A percentile compares a stretch with the other conserved stretches of the same genome.
phyloP scores from a whole-genome alignment of 1,140 invertebrate genomes.

The Anoplophora glabripennis region DNA sequence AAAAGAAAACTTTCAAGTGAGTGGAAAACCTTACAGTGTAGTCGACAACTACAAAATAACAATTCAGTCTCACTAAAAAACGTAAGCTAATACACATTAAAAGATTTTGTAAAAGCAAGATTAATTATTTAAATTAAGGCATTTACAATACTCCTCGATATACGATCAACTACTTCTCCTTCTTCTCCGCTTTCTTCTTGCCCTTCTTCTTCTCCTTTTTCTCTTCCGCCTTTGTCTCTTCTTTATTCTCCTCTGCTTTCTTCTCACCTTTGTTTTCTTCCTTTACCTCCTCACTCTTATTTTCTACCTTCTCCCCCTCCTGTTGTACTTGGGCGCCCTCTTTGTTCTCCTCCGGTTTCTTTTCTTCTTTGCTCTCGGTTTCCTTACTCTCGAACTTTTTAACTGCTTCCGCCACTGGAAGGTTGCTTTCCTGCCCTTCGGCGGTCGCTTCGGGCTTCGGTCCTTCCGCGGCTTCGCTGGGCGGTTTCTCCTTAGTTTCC shows the following conservation, averaged over 20 bases:
- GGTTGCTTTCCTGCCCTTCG: constrained; percentile 1
- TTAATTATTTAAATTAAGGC: constrained; percentile 6
- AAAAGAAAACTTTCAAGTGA: too few relatives aligned
- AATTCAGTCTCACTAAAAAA: constrained; percentile 27
- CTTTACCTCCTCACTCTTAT: background rate
- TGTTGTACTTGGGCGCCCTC: background rate
- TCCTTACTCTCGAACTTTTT: background rate
- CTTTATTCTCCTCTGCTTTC: constrained; percentile 21
- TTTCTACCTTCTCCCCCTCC: background rate
- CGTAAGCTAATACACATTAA: constrained; percentile 15
- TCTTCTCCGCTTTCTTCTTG: constrained; percentile 19
- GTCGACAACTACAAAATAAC: background rate
- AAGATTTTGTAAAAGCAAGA: constrained; percentile 21
- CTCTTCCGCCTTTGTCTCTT: constrained; percentile 22
- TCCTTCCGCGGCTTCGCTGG: background rate
- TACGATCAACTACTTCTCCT: constrained; percentile 14
- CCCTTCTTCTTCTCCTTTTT: constrained; percentile 22
- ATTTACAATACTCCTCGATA: constrained; percentile 12
- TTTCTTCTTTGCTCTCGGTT: background rate
- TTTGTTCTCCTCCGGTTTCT: constrained; percentile 10
- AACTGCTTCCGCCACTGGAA: constrained; percentile 2
- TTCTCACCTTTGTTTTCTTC: background rate
- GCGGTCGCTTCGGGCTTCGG: background rate
- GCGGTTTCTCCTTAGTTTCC: background rate
- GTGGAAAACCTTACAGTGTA: too few relatives aligned